Base-by-base conservation (phyloP, 2,888 invertebrate species). In the Theodoxus fluviatilis region DNA sequence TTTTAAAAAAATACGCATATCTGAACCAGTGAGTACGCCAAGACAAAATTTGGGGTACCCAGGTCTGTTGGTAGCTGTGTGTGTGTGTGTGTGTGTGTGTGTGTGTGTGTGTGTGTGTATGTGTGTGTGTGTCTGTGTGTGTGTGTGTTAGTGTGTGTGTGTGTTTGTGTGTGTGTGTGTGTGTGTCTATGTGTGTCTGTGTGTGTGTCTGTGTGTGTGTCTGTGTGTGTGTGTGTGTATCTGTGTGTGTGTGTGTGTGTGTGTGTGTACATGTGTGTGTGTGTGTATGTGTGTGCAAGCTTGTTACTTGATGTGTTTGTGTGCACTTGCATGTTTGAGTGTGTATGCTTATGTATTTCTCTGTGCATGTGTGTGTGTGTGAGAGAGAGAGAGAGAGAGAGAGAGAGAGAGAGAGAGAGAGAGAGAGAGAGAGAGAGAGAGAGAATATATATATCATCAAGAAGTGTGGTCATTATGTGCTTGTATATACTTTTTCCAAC, bases 81-180 rank as follows among this genome's bases (percentile, higher is more conserved):
- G n/a, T n/a, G n/a, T n/a, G n/a, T n/a, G n/a, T n/a, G n/a, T n/a
- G n/a, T n/a, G n/a, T n/a, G n/a, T n/a, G n/a, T n/a, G n/a, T n/a
- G n/a, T n/a, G n/a, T n/a, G n/a, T n/a, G n/a, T n/a, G n/a, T n/a
- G n/a, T n/a, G n/a, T n/a, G n/a, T n/a, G n/a, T n/a, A n/a, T n/a
- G n/a, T n/a, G n/a, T n/a, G n/a, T 92, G 95, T 89, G 91, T 92
- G 78, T 91, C 96, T 61, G 66, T 43, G 43, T 43, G n/a, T 40
- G 65, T 43, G 31, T 65, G 65, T 3, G 47, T 47, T 9, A 2
- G 3, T 43, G 47, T 7, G 12, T 43, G 47, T 33, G 64, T 66
- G n/a, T n/a, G 40, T 59, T 25, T 0, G 0, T 57, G 28, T 67
- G 18, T 25, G 28, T 40, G 2, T 33, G 6, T 2, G 33, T 66